A percentile compares a stretch with the other conserved stretches of the same genome.
These are phyloP conservation scores for Troides helena DNA, from an alignment of 2,888 invertebrate genomes.

Conservation along the genomic window DNA sequence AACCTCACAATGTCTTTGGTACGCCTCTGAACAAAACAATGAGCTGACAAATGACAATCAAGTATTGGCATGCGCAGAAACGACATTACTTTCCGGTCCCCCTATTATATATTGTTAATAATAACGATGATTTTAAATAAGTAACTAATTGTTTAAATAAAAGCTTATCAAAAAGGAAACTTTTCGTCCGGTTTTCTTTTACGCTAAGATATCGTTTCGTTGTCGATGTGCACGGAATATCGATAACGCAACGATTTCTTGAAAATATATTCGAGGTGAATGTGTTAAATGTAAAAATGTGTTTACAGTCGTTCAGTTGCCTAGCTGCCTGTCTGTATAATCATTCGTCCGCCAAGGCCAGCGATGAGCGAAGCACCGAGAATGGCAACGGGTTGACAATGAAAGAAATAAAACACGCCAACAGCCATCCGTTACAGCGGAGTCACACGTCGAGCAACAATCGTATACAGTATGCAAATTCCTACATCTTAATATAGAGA, in stretches of 20 bases:
- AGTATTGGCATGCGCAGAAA: too few relatives aligned
- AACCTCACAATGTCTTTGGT: too few relatives aligned
- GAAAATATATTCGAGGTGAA: not conserved
- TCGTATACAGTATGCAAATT: conserved; percentile 71
- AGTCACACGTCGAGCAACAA: conserved; percentile 61
- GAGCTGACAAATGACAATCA: too few relatives aligned
- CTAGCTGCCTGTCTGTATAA: conserved; percentile 10
- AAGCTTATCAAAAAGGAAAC: too few relatives aligned
- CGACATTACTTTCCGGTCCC: too few relatives aligned
- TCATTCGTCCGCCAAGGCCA: conserved; percentile 27
- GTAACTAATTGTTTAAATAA: too few relatives aligned
- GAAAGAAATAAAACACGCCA: conserved; percentile 43
- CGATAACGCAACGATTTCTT: not conserved
- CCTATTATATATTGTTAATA: too few relatives aligned
- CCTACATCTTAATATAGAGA: conserved; percentile 80
- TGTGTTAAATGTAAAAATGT: not conserved
- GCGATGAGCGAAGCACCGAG: conserved; percentile 22
- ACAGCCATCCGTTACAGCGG: conserved; percentile 46
- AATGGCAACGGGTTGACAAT: conserved; percentile 35
- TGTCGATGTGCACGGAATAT: too few relatives aligned
- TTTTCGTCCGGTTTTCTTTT: too few relatives aligned
- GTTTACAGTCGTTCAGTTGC: not conserved
- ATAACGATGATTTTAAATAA: too few relatives aligned
- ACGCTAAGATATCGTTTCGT: too few relatives aligned
- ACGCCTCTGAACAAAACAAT: too few relatives aligned